Conservation (phyloP, 2,888 invertebrate genomes). For the Tachina fera region DNA sequence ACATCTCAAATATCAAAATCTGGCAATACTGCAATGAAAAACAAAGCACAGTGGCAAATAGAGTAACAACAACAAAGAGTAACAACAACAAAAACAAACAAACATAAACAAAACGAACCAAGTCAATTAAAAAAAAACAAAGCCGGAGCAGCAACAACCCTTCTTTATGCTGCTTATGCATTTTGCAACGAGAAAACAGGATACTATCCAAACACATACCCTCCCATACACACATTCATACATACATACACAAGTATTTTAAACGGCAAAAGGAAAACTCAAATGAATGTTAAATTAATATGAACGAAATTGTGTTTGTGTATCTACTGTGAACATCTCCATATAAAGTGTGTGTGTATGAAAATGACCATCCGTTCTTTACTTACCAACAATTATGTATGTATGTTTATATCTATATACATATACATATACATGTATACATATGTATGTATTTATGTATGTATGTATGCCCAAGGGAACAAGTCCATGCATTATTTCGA, state of each 20-base stretch:
- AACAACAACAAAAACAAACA: constrained; percentile 14
- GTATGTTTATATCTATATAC: neutral
- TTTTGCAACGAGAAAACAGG: constrained; percentile 45
- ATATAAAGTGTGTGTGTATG: neutral
- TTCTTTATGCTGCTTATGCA: constrained; percentile 11
- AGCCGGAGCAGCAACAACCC: constrained; percentile 21
- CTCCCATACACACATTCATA: neutral
- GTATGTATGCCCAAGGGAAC: constrained; percentile 2
- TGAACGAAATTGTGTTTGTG: neutral
- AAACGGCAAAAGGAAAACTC: constrained; percentile 40
- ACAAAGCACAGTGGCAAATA: constrained; percentile 16
- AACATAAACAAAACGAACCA: constrained; percentile 32
- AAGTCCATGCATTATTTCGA: constrained; percentile 11
- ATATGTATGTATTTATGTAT: neutral
- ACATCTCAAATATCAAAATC: neutral
- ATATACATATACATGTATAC: neutral
- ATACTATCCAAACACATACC: neutral
- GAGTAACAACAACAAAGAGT: neutral
- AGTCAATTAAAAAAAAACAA: constrained; percentile 24
- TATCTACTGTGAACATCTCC: neutral
- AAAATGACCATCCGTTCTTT: neutral
- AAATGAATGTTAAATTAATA: constrained; percentile 24
- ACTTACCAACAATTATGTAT: constrained; percentile 1
- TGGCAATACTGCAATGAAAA: constrained; percentile 1
- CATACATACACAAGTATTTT: constrained; percentile 10